Base-by-base conservation (phyloP, 2,113 vertebrate genomes). In the Oceanodroma tethys region DNA sequence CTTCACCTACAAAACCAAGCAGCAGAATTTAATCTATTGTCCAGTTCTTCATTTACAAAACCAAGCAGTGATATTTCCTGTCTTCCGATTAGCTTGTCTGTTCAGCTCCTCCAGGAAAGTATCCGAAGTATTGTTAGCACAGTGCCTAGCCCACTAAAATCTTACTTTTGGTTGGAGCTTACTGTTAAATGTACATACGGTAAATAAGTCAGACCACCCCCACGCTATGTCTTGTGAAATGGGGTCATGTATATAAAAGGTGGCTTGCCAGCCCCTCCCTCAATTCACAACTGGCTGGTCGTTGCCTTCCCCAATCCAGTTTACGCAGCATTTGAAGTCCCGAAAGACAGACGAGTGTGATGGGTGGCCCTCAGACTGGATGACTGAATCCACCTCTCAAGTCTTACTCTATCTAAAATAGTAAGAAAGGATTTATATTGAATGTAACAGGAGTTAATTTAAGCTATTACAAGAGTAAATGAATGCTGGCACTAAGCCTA, bases 401-500 rank as follows among this genome's bases (percentile, higher is more conserved):
- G 48, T 89, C 65, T 75, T 58, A 65, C 9, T 55, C 81, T 65
- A 74, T 42, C 62, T 83, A 75, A 94, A 92, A 53, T 16, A 60
- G 48, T 34, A 81, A 82, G 60, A 89, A 75, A 81, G 68, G 65
- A 62, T 60, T 95, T 94, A 88, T 53, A 89, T 6, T 93, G 59
- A 85, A 96, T 53, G 48, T 80, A 96, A 63, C 67, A 90, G 25
- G 40, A 95, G 43, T 94, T 91, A 96, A 95, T 84, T 92, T 95
- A 92, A 95, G 72, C 92, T 66, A 72, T 68, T 96, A 88, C 70
- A 87, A 86, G 60, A 93, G 56, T 73, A 92, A 89, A 87, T 85
- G 86, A 95, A 95, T 70, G 66, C 58, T 96, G 93, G 91, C 94
- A 76, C 48, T 90, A 97, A 95, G 91, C 93, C 95, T 91, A 96